Evolutionary conservation across 2,113 vertebrate species (phyloP), one percentile per base, ranked within the genome.

Genomic region (Paramormyrops kingsleyae): DNA sequence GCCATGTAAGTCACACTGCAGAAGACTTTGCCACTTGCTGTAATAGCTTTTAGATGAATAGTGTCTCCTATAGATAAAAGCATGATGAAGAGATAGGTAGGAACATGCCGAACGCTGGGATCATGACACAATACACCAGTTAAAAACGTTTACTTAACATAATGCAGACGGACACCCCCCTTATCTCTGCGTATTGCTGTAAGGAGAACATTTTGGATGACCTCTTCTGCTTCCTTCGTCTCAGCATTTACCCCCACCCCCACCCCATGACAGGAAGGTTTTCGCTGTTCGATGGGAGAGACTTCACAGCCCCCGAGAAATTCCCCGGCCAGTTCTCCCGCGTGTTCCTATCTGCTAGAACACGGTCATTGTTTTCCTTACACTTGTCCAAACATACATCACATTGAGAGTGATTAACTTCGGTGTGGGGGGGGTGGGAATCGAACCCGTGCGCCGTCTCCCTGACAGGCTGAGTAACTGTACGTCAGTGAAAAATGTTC

Each of bases 301-400:
- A 80, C 87, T 31, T 50, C 83, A 77, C 91, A 90, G 91, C 80
- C 89, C 89, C 91, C 90, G 50, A 83, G 83, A 87, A 91, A 91
- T 88, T 74, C 83, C 39, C 49, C 49, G 87, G 50, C 52, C 87
- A 8, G 46, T 50, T 86, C 83, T 27, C 24, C 39, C 42, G 10
- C 21, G 5, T 21, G 24, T 50, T 87, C 31, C 90, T 89, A 89
- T 91, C 90, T 88, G 88, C 62, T 74, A 88, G 88, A 90, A 74
- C 77, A 56, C 19, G 13, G 52, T 47, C 88, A 31, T 70, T 88
- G 89, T 90, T 90, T 89, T 66, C 52, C 86, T 91, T 90, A 83
- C 52, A 59, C 89, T 89, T 88, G 90, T 90, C 56, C 89, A 91
- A 92, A 91, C 91, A 91, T 85, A 91, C 89, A 89, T 47, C 80